A percentile compares a stretch with the other conserved stretches of the same genome.
These are phyloP conservation scores for Protomyctophum bolini DNA, from an alignment of 2,113 vertebrate species.

Conservation along the genomic window DNA sequence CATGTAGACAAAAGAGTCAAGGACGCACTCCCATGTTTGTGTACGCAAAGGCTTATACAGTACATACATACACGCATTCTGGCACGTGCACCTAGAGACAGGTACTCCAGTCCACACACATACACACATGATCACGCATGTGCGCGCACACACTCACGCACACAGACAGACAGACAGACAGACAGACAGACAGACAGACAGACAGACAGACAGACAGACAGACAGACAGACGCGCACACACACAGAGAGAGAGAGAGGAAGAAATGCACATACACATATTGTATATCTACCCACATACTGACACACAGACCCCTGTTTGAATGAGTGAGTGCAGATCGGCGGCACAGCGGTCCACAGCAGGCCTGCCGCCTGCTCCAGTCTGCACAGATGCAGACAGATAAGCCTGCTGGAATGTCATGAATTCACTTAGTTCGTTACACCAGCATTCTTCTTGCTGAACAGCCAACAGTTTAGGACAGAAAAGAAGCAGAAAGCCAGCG, in stretches of 20 bases:
- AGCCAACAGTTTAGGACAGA: slow-evolving; percentile 21
- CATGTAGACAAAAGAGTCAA: not conserved
- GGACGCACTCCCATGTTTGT: too few relatives aligned
- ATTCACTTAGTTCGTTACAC: slow-evolving; percentile 55
- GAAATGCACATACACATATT: slow-evolving; percentile 13
- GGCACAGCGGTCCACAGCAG: slow-evolving; percentile 52
- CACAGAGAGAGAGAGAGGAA: not conserved
- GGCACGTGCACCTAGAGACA: too few relatives aligned
- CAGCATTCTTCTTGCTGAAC: slow-evolving; percentile 43
- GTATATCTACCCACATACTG: not conserved
- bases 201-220: not conserved
- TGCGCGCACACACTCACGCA: too few relatives aligned
- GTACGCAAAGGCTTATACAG: too few relatives aligned
- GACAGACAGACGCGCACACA: not conserved
- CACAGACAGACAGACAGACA: too few relatives aligned
- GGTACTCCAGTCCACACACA: too few relatives aligned
- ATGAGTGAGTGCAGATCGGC: slow-evolving; percentile 50
- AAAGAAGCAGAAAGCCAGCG: slow-evolving; percentile 38
- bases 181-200: not conserved
- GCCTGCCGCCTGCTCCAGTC: slow-evolving; percentile 52
- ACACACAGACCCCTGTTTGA: slow-evolving; percentile 47
- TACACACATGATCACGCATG: too few relatives aligned
- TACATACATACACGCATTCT: too few relatives aligned
- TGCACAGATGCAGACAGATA: slow-evolving; percentile 67
- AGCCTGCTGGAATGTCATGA: slow-evolving; percentile 69